Conservation (phyloP, 2,797 vertebrate species). For the Delichon dasypus region DNA sequence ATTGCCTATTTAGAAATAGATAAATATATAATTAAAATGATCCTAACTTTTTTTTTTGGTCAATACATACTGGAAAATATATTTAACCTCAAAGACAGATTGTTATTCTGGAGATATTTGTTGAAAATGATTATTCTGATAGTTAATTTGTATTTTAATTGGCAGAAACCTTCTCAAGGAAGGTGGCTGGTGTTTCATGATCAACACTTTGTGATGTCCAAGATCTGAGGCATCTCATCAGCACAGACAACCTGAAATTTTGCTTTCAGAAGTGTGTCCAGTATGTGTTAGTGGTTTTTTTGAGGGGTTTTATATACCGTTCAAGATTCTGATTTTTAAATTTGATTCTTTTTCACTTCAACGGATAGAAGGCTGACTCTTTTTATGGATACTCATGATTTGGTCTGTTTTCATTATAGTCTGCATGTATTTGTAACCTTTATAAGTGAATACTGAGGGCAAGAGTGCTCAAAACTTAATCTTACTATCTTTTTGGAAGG, state of each 20-base stretch:
- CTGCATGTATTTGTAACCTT: neutral
- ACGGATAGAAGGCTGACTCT: neutral
- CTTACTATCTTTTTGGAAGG: neutral
- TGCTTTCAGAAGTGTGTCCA: neutral
- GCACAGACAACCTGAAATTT: neutral
- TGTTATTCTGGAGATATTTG: neutral
- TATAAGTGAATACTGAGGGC: neutral
- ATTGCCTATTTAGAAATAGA: neutral
- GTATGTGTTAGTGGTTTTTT: neutral
- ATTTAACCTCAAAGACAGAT: neutral
- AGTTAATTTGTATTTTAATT: neutral
- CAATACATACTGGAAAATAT: neutral
- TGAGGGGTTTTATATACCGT: fast-evolving
- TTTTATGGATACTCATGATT: neutral
- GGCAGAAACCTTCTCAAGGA: neutral
- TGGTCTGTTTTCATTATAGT: neutral
- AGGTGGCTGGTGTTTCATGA: neutral
- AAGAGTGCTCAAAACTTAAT: neutral
- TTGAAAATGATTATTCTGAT: neutral
- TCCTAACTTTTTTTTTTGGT: neutral
- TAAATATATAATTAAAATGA: neutral
- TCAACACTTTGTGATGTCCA: neutral
- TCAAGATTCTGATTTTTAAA: neutral
- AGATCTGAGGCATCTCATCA: neutral
- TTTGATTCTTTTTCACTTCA: neutral